phyloP scores from a whole-genome alignment of 2,113 vertebrate species.

The Platysteira castanea region DNA sequence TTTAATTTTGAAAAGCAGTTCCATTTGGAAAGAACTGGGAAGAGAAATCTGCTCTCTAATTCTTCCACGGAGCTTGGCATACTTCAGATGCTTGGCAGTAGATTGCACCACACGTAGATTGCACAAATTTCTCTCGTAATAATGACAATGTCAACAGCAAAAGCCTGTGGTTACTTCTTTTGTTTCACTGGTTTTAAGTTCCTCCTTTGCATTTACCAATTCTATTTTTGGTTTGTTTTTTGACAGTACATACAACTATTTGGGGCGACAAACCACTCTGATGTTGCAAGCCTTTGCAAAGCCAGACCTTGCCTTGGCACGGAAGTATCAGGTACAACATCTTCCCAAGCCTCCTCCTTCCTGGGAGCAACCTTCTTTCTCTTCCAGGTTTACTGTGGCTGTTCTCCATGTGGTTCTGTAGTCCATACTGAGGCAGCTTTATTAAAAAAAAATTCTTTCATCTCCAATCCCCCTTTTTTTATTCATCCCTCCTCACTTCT shows the following conservation, averaged over 20 bases:
- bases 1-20: not conserved
- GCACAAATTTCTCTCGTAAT: not conserved
- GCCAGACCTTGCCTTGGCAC: slow-evolving; percentile 75
- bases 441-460: not conserved
- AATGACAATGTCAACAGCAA: not conserved
- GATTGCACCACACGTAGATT: not conserved
- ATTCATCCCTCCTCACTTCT: not conserved
- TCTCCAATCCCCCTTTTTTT: not conserved
- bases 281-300: slow-evolving; percentile 81
- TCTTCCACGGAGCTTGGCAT: not conserved
- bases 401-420: not conserved
- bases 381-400: not conserved
- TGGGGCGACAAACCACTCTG: slow-evolving; percentile 74
- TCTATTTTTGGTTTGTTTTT: not conserved
- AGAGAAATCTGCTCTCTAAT: not conserved
- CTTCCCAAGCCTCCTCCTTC: not conserved
- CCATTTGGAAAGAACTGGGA: not conserved
- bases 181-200: not conserved
- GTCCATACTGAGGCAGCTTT: not conserved
- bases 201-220: not conserved
- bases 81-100: not conserved
- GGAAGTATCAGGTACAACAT: slow-evolving; percentile 80
- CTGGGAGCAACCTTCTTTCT: not conserved
- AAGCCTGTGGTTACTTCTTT: not conserved
- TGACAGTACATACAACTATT: slow-evolving; percentile 91